These are phyloP conservation scores for Cuniculus paca DNA, from an alignment of 2,797 vertebrate genomes.

Conservation along the genomic window DNA sequence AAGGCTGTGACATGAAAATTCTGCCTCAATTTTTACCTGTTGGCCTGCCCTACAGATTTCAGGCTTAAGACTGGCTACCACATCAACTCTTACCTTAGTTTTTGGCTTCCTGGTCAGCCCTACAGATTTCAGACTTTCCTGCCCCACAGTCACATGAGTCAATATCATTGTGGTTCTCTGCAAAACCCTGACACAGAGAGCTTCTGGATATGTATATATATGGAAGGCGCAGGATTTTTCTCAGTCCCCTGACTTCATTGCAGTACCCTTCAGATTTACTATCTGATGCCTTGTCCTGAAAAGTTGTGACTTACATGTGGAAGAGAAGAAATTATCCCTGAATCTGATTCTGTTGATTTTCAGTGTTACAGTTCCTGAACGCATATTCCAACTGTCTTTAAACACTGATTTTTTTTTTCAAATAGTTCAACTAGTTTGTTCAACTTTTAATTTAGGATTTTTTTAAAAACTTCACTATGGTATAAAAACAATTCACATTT, in stretches of 20 bases:
- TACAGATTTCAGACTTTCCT: neutral
- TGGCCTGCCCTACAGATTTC: neutral
- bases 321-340: neutral
- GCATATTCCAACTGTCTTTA: neutral
- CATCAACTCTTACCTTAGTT: neutral
- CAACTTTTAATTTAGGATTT: neutral
- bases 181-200: neutral
- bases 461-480: neutral
- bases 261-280: neutral
- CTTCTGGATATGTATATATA: neutral
- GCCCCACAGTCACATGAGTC: neutral
- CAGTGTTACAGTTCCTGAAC: neutral
- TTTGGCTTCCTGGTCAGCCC: neutral
- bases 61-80: neutral
- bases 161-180: conserved; percentile 12
- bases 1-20: conserved; percentile 21
- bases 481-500: neutral
- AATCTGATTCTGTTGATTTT: neutral
- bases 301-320: neutral
- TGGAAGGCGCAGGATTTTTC: neutral
- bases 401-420: neutral
- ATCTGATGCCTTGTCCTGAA: neutral
- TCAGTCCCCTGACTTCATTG: neutral
- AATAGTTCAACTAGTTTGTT: neutral
- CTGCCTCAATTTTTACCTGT: neutral